phyloP scores from a whole-genome alignment of 2,113 vertebrate genomes.

The Lipophrys pholis region DNA sequence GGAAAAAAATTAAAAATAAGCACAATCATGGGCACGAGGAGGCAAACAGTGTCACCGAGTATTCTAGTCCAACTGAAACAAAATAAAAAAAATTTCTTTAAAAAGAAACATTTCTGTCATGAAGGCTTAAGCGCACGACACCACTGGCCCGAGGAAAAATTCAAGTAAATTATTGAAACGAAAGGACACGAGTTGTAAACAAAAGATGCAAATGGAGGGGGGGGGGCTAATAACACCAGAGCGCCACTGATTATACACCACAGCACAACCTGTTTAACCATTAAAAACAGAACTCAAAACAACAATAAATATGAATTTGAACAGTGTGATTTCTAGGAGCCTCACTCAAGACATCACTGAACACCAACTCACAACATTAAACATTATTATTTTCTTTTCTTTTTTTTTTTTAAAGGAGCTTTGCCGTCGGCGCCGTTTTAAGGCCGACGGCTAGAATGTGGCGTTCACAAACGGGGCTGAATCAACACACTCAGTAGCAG shows the following conservation, averaged over 20 bases:
- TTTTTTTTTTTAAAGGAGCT: constrained; percentile 66
- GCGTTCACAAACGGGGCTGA: constrained; percentile 43
- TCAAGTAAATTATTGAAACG: constrained; percentile 78
- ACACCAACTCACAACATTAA: constrained; percentile 67
- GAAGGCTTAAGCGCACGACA: constrained; percentile 76
- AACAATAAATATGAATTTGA: constrained; percentile 81
- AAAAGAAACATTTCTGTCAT: constrained; percentile 61
- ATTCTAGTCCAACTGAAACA: constrained; percentile 45
- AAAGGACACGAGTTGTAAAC: constrained; percentile 62
- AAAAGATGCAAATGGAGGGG: constrained; percentile 47
- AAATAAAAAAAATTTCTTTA: constrained; percentile 64
- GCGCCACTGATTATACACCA: constrained; percentile 75
- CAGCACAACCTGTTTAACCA: constrained; percentile 66
- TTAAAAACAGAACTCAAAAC: constrained; percentile 74
- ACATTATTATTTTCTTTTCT: constrained; percentile 32
- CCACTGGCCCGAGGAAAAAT: constrained; percentile 70
- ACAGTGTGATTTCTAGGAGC: constrained; percentile 74
- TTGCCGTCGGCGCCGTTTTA: constrained; percentile 40
- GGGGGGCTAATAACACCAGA: constrained; percentile 36
- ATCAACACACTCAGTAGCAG: constrained; percentile 62
- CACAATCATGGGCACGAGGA: constrained; percentile 42
- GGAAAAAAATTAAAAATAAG: background rate
- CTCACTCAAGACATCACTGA: constrained; percentile 62
- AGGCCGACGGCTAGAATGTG: constrained; percentile 10
- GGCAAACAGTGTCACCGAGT: constrained; percentile 67